Evolutionary conservation across 2,888 invertebrate species (phyloP), one percentile per base, ranked within the genome.

Genomic region (Diarsia dahlii): DNA sequence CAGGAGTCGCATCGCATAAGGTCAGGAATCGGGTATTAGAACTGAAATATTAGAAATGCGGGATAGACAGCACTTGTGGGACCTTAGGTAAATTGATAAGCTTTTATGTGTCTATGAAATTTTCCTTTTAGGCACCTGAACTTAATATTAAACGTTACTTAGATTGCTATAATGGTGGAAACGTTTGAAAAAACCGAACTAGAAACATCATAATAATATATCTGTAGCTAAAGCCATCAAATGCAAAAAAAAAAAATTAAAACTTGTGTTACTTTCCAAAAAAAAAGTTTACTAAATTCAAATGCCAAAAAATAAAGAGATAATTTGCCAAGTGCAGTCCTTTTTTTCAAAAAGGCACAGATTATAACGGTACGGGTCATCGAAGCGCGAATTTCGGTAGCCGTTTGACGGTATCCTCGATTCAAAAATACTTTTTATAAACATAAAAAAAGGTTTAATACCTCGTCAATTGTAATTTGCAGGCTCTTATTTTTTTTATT

Each of bases 331-430:
- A 81, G 60, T 75, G 78, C 74, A 67, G 70, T 73, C 72, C 72
- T 80, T 80, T 90, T 92, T 91, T 92, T 91, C 28, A 88, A 89
- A 90, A 89, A 89, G 90, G 86, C 85, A 88, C 87, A 89, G 90
- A 92, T 93, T 92, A 91, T 92, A 92, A 92, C 91, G 89, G 92
- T 82, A 74, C 76, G 71, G 78, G 81, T 86, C 85, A 87, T 79
- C 68, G 86, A 81, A 73, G 81, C 81, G 84, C 84, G 82, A 92
- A 93, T 89, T 92, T 93, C 92, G 91, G 94, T 93, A 93, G 93
- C 92, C 78, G 87, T 91, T 91, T 90, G 91, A 88, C 84, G 80
- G 88, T 88, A 87, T 85, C 83, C 50, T 86, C 83, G 85, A 83
- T 76, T 66, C 71, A 80, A 85, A 82, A 87, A 82, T 80, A 83